These are phyloP conservation scores for Todus mexicanus DNA, from an alignment of 2,797 vertebrate species.

Conservation along the genomic window DNA sequence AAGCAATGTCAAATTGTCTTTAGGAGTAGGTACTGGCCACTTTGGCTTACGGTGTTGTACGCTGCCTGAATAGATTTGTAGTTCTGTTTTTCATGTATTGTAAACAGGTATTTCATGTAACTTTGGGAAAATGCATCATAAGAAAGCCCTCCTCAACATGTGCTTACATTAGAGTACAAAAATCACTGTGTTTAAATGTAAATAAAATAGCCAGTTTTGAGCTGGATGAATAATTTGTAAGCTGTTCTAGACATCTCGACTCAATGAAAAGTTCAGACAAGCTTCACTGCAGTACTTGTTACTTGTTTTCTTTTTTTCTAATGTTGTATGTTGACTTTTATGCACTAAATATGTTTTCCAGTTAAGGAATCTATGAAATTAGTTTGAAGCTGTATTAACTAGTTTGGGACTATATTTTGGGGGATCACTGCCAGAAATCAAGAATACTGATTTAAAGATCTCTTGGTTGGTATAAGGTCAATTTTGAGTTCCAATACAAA, in stretches of 20 bases:
- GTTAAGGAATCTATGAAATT: constrained; percentile 16
- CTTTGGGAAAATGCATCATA: not conserved
- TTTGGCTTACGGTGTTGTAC: not conserved
- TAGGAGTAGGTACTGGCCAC: not conserved
- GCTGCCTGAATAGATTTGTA: not conserved
- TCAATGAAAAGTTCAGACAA: constrained; percentile 20
- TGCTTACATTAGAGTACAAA: not conserved
- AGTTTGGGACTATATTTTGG: not conserved
- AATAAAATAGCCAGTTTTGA: constrained; percentile 19
- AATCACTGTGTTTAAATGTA: not conserved
- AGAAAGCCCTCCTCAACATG: not conserved
- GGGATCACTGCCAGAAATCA: not conserved
- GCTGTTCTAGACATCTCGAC: not conserved
- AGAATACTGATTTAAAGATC: not conserved
- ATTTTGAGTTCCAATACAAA: not conserved
- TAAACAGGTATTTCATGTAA: not conserved
- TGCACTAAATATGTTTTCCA: not conserved
- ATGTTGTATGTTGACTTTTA: not conserved
- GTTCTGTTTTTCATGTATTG: not conserved
- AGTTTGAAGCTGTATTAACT: not conserved
- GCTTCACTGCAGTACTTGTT: constrained; percentile 24
- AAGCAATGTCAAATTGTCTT: not conserved
- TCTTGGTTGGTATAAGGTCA: not conserved
- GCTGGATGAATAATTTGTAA: not conserved
- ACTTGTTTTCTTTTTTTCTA: constrained; percentile 10